These are phyloP conservation scores for Haemorhous mexicanus DNA, from an alignment of 2,113 vertebrate species.

Conservation along the genomic window DNA sequence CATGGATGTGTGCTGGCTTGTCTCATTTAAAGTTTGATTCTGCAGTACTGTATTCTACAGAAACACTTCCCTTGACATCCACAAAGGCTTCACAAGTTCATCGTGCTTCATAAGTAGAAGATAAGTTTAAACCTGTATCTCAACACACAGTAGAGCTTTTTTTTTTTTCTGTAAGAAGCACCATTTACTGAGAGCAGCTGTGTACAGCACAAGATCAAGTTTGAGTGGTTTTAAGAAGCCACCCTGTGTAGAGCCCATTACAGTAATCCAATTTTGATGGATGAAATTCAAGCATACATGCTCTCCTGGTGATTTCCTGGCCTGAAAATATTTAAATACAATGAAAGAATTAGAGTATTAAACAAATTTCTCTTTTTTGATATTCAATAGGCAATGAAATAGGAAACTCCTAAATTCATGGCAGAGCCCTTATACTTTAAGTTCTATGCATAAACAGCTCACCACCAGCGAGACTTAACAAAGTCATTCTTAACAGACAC, in stretches of 20 bases:
- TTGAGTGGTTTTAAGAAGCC: conserved; percentile 31
- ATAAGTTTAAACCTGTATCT: not conserved
- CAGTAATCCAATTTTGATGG: conserved; percentile 46
- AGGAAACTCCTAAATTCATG: not conserved
- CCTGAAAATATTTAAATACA: conserved; percentile 46
- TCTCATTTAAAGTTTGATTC: not conserved
- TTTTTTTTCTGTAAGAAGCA: not conserved
- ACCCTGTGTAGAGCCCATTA: conserved; percentile 37
- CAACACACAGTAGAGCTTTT: not conserved
- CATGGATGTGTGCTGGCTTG: not conserved
- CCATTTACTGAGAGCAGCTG: not conserved
- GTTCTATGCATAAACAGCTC: not conserved
- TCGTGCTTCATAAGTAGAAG: not conserved
- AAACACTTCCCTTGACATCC: not conserved
- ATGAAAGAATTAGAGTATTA: conserved; percentile 34
- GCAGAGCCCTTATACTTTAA: not conserved
- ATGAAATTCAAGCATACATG: conserved; percentile 31
- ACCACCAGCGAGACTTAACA: not conserved
- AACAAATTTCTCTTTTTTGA: conserved; percentile 5
- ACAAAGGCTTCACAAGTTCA: not conserved
- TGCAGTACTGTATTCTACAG: not conserved
- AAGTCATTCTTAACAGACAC: not conserved
- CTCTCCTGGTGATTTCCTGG: conserved; percentile 26
- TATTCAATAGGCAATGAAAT: conserved; percentile 13
- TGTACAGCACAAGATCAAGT: not conserved